Evolutionary conservation across 1,140 invertebrate genomes (phyloP), one percentile per base, ranked within the genome.

Genomic region (Danaus melanippus): DNA sequence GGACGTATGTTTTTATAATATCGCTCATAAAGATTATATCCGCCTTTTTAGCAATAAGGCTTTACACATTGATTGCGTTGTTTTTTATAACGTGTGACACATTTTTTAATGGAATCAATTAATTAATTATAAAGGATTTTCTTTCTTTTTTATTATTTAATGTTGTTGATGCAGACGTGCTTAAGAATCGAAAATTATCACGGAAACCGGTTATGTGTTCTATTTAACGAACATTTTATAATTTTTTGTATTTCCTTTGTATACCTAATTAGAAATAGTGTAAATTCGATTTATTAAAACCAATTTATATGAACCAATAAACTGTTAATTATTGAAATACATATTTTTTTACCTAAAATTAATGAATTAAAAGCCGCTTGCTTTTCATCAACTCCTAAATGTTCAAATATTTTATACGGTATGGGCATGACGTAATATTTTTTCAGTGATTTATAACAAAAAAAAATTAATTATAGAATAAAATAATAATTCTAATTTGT

Each of bases 11-110:
- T 32, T 32, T 53, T 46, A 50, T 46, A 51, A 51, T 69, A 69
- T 78, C 71, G 81, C 77, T 80, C 79, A 84, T 70, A 74, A 79
- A 74, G 64, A 76, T 70, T 79, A 32, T 32, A 77, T 84, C 81
- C 81, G 81, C 81, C 81, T 84, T 79, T 15, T 74, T 84, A 84
- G 79, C 63, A 65, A 69, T 83, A 80, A 83, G 74, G 70, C 69
- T 74, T 70, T 68, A 67, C 43, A 51, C 44, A 42, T 52, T 52
- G 42, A 44, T 32, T 32, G 21, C 21, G 21, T 32, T 66, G 46
- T 46, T 62, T 57, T 58, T 53, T 15, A 62, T 74, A 64, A 68
- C 64, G 58, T 32, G 21, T 32, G 21, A 32, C 21, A 32, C 21
- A 32, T 32, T 32, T 32, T 32, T 32, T 32, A 32, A 32, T 32